phyloP scores from a whole-genome alignment of 2,797 vertebrate genomes.

The Spatula versicolor region DNA sequence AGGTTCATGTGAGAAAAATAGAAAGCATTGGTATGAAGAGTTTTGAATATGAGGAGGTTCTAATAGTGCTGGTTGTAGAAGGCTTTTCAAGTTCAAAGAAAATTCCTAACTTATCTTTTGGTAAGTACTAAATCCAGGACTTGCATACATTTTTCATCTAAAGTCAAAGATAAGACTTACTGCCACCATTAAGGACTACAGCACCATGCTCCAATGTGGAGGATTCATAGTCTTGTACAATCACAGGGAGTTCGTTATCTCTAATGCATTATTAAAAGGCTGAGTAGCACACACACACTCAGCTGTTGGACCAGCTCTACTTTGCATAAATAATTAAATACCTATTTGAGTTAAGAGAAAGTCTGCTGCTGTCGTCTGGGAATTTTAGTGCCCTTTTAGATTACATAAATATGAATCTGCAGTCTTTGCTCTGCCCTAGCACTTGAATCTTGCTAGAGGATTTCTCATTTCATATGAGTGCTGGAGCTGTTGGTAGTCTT shows the following conservation, averaged over 20 bases:
- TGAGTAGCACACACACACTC: not conserved
- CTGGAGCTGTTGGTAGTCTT: not conserved
- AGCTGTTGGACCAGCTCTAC: not conserved
- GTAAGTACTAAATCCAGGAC: not conserved
- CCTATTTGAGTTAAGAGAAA: not conserved
- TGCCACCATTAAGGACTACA: not conserved
- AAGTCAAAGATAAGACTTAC: not conserved
- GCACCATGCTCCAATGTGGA: rapidly evolving
- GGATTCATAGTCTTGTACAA: not conserved
- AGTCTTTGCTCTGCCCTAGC: not conserved
- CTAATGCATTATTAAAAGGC: not conserved
- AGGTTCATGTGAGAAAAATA: not conserved
- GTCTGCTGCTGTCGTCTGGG: not conserved
- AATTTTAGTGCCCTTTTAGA: not conserved
- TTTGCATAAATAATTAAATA: not conserved
- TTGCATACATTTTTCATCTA: not conserved
- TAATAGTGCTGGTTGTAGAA: not conserved
- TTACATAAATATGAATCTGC: not conserved
- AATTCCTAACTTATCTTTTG: not conserved
- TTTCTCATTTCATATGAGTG: not conserved
- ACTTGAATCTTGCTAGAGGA: not conserved
- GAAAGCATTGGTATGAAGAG: not conserved
- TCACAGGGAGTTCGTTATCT: not conserved
- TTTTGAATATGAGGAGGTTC: not conserved
- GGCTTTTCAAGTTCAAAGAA: not conserved